Base-by-base conservation (phyloP, 2,113 vertebrate species). In the Rhabdornis inornatus region DNA sequence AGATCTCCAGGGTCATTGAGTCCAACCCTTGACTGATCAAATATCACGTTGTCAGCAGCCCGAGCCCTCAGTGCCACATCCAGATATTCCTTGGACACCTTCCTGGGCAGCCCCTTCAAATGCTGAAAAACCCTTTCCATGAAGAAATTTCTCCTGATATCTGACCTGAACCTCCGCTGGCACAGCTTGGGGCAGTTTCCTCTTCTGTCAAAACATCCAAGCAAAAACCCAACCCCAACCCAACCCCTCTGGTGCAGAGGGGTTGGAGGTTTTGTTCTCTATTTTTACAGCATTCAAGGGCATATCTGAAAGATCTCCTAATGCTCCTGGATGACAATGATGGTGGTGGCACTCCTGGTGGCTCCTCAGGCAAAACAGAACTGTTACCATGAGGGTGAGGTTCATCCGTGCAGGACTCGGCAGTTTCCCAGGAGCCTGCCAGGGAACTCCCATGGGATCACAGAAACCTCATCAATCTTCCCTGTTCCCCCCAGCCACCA, bases 401-500 rank as follows among this genome's bases (percentile, higher is more conserved):
- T 61, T 96, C 42, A 14, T 33, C 50, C 2, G 0, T 39, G 74
- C 75, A 50, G 53, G 39, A 27, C 71, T 93, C 90, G 63, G 90
- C 90, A 95, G 33, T 86, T 96, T 95, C 94, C 84, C 91, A 86
- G 84, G 55, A 50, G 55, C 68, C 75, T 61, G 91, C 61, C 61
- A 84, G 83, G 71, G 91, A 92, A 71, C 78, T 93, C 94, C 82
- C 90, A 75, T 24, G 56, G 94, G 87, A 91, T 83, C 6, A 7
- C 42, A 76, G 53, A 56, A 76, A 42, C 28, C 13, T 59, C 78
- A 91, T 91, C 55, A 77, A 93, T 90, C 93, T 93, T 87, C 56
- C 47, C 52, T 35, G 42, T 53, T 91, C 37, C 45, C 47, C 74
- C 39, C 71, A 64, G 57, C 63, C 75, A 47, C 15, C 2, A 61